These are phyloP conservation scores for Mesitornis unicolor DNA, from an alignment of 2,113 vertebrate species.

Conservation along the genomic window DNA sequence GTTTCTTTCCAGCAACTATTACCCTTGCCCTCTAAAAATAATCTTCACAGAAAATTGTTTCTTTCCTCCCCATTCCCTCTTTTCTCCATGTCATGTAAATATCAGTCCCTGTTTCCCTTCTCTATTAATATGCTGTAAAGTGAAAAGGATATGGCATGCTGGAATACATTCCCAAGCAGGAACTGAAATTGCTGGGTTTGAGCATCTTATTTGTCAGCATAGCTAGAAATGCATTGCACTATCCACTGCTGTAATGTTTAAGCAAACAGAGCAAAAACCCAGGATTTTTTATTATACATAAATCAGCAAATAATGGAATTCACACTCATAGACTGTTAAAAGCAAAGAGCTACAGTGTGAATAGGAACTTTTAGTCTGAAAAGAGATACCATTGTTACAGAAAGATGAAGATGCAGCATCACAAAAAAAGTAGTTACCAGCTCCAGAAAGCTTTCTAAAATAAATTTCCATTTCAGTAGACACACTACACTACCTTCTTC, in stretches of 20 bases:
- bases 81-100: background rate
- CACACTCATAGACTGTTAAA: background rate
- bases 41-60: background rate
- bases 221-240: background rate
- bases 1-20: background rate
- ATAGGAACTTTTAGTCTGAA: background rate
- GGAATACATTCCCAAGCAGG: background rate
- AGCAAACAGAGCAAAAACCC: background rate
- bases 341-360: background rate
- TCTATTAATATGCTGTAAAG: rapidly evolving
- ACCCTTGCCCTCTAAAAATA: background rate
- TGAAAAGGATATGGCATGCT: background rate
- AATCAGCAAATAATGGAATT: background rate
- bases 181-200: background rate
- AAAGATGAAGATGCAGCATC: background rate
- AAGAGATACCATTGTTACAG: background rate
- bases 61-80: too few relatives aligned
- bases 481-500: background rate
- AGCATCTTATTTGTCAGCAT: background rate
- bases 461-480: background rate
- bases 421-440: background rate
- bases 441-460: background rate
- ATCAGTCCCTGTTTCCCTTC: background rate
- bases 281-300: background rate
- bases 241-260: background rate